Evolutionary conservation across 1,140 invertebrate species (phyloP), one percentile per base, ranked within the genome.

Genomic region (Diuraphis noxia): DNA sequence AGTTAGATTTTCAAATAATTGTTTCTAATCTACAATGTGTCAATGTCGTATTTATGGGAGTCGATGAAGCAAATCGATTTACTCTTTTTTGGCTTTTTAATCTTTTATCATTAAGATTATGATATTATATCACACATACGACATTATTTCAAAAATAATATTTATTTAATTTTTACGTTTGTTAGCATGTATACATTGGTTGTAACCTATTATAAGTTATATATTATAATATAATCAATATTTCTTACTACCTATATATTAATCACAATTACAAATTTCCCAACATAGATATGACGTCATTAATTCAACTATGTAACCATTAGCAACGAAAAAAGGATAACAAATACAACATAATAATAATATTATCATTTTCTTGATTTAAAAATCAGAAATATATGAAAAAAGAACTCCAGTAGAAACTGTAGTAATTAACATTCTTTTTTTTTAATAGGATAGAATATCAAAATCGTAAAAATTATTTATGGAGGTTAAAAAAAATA

Each of bases 281-380:
- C 23, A 85, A 86, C 23, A 40, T 49, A 86, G 9, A 36, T 86
- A 49, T 56, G 86, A 88, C 86, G 86, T 88, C 86, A 88, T 46
- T 88, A 88, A 87, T 87, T 56, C 49, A 40, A 63, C 52, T 17
- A 88, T 40, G 86, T 88, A 63, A 88, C 86, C 86, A 88, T n/a
- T 56, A 40, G 86, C 49, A 63, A 88, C 86, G 52, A 40, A 88
- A 43, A 88, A 88, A 88, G 30, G 25, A 88, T 88, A 88, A 88
- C 86, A 88, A 88, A 63, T 52, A 36, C 46, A 52, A 30, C 52
- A 23, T 49, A 23, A 43, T n/a, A 36, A 41, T 43, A 49, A 86
- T 23, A 85, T 34, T 34, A 41, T 34, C 23, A 86, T 34, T 49
- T 86, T 49, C 43, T 34, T 49, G 84, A 49, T n/a, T 86, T 49